Conservation (phyloP, 2,888 invertebrate species). For the Gisinianus flammeolus region DNA sequence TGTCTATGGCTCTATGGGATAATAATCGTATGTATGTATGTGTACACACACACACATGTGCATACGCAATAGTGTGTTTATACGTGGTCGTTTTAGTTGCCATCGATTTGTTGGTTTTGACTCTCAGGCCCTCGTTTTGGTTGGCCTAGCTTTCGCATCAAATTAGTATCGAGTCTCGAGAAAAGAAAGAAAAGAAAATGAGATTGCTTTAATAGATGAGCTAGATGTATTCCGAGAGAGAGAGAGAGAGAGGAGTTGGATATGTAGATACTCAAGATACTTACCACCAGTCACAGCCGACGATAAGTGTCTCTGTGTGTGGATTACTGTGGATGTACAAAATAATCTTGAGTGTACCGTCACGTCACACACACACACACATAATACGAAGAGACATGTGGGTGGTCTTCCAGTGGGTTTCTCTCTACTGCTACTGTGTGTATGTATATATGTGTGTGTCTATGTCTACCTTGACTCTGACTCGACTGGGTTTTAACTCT, state of each 20-base stretch:
- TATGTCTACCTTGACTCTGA: neutral
- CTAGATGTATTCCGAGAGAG: neutral
- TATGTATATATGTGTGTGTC: neutral
- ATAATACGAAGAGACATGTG: neutral
- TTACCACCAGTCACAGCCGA: no score
- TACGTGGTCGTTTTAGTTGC: constrained; percentile 20
- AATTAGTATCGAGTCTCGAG: constrained; percentile 34
- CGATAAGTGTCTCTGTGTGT: constrained; percentile 1
- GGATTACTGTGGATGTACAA: neutral
- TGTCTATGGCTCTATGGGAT: neutral
- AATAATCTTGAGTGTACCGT: neutral
- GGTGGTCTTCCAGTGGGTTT: neutral
- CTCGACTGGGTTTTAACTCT: neutral
- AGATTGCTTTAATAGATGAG: constrained; percentile 29
- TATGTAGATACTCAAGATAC: no score
- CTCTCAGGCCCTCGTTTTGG: constrained; percentile 23
- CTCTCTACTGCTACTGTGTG: neutral
- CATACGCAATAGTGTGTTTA: neutral
- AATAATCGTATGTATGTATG: neutral
- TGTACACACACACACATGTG: neutral
- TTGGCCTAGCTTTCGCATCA: constrained; percentile 39
- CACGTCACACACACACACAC: neutral
- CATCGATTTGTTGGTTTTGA: constrained; percentile 34
- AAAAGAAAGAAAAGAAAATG: constrained; percentile 31
- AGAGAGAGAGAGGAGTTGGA: neutral